Evolutionary conservation across 2,113 vertebrate species (phyloP).

Genomic region (Tragulus kanchil): DNA sequence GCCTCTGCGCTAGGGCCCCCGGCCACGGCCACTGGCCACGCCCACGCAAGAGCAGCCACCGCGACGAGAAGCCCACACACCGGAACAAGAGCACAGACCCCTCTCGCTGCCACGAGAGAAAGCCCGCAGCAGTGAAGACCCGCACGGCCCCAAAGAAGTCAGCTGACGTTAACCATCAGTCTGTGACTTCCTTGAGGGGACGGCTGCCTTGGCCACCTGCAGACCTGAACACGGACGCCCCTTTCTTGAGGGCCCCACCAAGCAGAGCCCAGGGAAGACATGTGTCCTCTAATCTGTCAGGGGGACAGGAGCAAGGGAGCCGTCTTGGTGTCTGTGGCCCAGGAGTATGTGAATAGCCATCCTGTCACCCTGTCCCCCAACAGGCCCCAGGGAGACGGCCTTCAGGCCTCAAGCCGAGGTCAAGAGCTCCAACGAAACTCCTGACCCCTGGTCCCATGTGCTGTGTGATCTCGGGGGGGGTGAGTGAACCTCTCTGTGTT

Average conservation of each 20-base stretch:
- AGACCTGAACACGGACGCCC: fast-evolving
- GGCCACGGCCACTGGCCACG: not conserved
- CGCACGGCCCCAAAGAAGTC: not conserved
- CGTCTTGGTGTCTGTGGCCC: fast-evolving
- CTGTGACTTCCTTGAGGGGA: not conserved
- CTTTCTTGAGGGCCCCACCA: fast-evolving
- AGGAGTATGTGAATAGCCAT: fast-evolving
- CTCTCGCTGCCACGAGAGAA: not conserved
- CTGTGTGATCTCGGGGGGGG: not conserved
- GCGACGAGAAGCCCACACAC: not conserved
- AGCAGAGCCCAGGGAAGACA: not conserved
- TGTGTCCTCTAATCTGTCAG: no score
- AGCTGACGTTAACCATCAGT: no score
- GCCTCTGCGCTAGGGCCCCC: not conserved
- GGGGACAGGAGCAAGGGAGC: fast-evolving
- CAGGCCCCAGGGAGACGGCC: fast-evolving
- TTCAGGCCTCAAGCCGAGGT: no score
- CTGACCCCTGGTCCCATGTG: not conserved
- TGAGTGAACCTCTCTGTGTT: not conserved
- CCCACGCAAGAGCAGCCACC: not conserved
- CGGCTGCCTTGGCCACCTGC: not conserved
- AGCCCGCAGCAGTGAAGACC: not conserved
- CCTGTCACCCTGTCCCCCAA: not conserved
- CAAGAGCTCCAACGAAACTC: not conserved
- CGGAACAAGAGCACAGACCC: fast-evolving